Conservation (phyloP, 2,797 vertebrate species). For the Lateolabrax maculatus region DNA sequence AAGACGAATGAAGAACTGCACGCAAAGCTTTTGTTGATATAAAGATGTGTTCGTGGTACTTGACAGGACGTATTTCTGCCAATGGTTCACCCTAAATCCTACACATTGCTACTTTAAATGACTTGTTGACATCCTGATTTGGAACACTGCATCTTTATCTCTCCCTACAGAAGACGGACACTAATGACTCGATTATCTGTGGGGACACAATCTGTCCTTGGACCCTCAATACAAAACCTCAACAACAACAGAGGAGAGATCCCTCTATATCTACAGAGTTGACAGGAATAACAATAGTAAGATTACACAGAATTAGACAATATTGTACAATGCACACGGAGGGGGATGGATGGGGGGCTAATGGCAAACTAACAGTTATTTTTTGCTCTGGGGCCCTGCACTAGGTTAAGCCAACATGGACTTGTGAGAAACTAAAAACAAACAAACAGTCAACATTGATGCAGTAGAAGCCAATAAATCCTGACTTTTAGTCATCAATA, state of each 20-base stretch:
- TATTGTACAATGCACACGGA: not conserved
- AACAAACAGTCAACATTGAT: not conserved
- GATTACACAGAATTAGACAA: no score
- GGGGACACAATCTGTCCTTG: not conserved
- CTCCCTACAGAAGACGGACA: no score
- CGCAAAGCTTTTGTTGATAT: no score
- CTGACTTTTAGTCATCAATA: not conserved
- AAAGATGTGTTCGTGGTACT: no score
- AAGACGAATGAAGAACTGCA: no score
- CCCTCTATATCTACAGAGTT: no score
- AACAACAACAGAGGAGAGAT: not conserved
- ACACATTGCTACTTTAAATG: not conserved
- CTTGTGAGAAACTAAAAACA: not conserved
- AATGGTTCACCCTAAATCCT: no score
- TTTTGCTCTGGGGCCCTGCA: no score
- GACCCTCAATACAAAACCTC: not conserved
- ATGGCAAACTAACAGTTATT: not conserved
- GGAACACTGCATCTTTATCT: not conserved
- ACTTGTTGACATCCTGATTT: not conserved
- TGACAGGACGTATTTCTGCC: no score
- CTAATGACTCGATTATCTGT: not conserved
- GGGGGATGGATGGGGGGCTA: not conserved
- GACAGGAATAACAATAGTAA: no score
- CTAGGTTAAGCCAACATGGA: not conserved
- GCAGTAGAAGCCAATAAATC: no score